A percentile compares a stretch with the other conserved stretches of the same genome.
Conservation (phyloP, 1,140 invertebrate species). For the Doryteuthis pealeii region DNA sequence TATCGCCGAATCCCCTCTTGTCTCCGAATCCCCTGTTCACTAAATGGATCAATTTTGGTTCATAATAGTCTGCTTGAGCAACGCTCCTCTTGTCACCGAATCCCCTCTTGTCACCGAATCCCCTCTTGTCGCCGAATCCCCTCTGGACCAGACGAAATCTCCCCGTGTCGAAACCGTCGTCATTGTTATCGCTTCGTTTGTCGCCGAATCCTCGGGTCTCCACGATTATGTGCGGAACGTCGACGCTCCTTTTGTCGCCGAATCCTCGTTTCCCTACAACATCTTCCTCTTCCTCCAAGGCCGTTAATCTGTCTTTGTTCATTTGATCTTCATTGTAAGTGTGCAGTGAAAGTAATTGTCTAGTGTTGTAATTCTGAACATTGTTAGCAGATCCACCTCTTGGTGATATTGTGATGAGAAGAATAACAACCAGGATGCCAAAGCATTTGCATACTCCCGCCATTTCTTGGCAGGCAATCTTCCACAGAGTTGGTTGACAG, state of each 20-base stretch:
- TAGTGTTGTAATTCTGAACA: not conserved
- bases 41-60: not conserved
- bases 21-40: slow-evolving; percentile 27
- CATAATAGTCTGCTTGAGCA: slow-evolving; percentile 8
- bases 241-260: not conserved
- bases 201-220: slow-evolving; percentile 23
- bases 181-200: slow-evolving; percentile 15
- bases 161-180: not conserved
- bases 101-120: slow-evolving; percentile 5
- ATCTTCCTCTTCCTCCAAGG: not conserved
- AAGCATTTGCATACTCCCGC: no score
- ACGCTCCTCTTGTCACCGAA: slow-evolving; percentile 12
- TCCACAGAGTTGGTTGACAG: no score
- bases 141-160: not conserved
- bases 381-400: no score
- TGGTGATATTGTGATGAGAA: no score
- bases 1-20: slow-evolving; percentile 32
- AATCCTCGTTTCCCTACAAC: not conserved
- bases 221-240: not conserved
- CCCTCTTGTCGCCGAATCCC: slow-evolving; percentile 6
- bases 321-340: not conserved
- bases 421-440: no score
- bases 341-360: not conserved
- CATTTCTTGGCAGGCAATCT: no score
- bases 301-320: not conserved